Evolutionary conservation across 2,888 invertebrate genomes (phyloP).

Genomic region (Melinopterus prodromus): DNA sequence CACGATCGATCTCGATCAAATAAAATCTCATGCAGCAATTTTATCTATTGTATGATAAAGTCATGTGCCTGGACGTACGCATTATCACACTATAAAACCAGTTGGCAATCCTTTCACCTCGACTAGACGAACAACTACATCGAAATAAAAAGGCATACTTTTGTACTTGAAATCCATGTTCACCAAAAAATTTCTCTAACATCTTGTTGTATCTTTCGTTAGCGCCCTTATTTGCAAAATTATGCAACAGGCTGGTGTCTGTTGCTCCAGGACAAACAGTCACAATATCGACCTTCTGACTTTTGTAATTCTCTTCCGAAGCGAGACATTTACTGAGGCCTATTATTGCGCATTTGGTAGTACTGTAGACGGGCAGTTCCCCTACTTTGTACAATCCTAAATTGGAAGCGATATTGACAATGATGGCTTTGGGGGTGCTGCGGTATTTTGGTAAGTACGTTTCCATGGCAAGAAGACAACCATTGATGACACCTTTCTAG

Average conservation of each 20-base stretch:
- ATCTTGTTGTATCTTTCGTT: conserved; percentile 27
- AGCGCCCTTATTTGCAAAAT: conserved; percentile 20
- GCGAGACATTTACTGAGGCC: conserved; percentile 22
- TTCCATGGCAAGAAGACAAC: conserved; percentile 28
- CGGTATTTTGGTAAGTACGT: conserved; percentile 32
- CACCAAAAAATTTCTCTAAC: background rate
- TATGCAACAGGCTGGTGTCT: conserved; percentile 28
- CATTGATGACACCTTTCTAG: conserved; percentile 32
- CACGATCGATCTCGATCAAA: too few relatives aligned
- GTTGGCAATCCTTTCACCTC: background rate
- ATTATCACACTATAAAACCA: too few relatives aligned
- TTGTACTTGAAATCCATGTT: conserved; percentile 6
- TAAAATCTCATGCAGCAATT: too few relatives aligned
- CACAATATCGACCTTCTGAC: conserved; percentile 27
- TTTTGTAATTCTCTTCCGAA: conserved; percentile 14
- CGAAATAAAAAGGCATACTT: conserved; percentile 20
- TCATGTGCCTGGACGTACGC: too few relatives aligned
- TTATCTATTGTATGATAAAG: too few relatives aligned
- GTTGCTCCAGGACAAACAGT: conserved; percentile 31
- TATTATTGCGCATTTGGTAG: conserved; percentile 29
- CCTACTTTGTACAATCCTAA: conserved; percentile 19
- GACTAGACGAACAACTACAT: background rate
- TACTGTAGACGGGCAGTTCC: conserved; percentile 26
- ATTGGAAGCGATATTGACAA: conserved; percentile 32
- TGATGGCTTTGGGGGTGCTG: conserved; percentile 26